Evolutionary conservation across 1,140 invertebrate genomes (phyloP).

Genomic region (Trichonephila clavipes): DNA sequence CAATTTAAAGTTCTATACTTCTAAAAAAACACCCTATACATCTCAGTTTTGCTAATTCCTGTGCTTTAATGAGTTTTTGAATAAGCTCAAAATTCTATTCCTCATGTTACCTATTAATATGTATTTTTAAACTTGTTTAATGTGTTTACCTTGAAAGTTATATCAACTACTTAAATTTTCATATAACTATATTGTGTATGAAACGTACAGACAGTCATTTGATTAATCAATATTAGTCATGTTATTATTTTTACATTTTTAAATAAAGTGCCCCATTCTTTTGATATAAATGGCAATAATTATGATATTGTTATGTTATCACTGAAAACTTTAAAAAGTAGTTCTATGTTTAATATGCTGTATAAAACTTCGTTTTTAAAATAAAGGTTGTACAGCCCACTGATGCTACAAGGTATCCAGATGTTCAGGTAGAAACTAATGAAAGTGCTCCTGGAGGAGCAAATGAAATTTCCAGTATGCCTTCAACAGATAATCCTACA

Average conservation of each 20-base stretch:
- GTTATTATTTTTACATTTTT: not conserved
- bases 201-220: too few relatives aligned
- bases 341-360: not conserved
- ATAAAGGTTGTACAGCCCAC: slow-evolving; percentile 7
- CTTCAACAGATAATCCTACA: not conserved
- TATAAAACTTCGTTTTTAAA: not conserved
- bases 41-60: too few relatives aligned
- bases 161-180: too few relatives aligned
- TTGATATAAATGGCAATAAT: not conserved
- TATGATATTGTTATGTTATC: not conserved
- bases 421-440: slow-evolving; percentile 50
- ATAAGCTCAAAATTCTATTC: too few relatives aligned
- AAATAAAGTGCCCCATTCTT: not conserved
- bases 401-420: slow-evolving; percentile 8
- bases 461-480: not conserved
- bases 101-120: too few relatives aligned
- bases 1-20: too few relatives aligned
- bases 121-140: too few relatives aligned
- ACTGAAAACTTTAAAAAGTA: not conserved
- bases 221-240: too few relatives aligned
- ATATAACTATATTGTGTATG: too few relatives aligned
- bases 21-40: too few relatives aligned
- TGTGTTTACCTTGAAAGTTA: too few relatives aligned
- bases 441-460: not conserved
- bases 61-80: too few relatives aligned